A percentile compares a stretch with the other conserved stretches of the same genome.
These are phyloP conservation scores for Muntiacus reevesi DNA, from an alignment of 2,113 vertebrate genomes.

Conservation along the genomic window DNA sequence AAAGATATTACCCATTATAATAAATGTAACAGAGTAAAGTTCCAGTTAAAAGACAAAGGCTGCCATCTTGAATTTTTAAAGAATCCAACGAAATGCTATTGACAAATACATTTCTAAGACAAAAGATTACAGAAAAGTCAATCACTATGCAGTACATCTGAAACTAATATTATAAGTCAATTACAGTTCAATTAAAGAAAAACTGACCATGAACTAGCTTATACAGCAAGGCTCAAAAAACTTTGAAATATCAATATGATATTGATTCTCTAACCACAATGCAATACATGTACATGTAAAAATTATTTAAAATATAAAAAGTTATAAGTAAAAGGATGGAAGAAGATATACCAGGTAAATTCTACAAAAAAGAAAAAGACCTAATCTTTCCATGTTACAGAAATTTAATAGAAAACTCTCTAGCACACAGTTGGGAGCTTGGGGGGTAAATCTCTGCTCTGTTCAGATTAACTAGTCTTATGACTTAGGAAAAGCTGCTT, in stretches of 20 bases:
- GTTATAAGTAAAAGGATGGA: background rate
- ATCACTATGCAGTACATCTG: background rate
- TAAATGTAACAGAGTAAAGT: background rate
- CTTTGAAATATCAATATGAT: background rate
- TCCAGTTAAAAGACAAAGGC: background rate
- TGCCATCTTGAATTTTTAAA: background rate
- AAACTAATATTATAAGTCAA: background rate
- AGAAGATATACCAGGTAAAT: background rate
- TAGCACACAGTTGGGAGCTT: background rate
- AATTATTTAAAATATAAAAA: background rate
- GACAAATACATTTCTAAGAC: background rate
- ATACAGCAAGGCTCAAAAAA: background rate
- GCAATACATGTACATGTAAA: background rate
- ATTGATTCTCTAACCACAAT: background rate
- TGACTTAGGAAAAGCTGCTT: background rate
- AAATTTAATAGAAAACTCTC: background rate
- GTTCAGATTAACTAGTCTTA: background rate
- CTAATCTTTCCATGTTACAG: background rate
- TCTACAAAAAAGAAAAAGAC: background rate
- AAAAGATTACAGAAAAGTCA: background rate
- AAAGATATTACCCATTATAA: background rate
- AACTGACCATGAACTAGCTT: background rate
- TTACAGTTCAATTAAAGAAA: background rate
- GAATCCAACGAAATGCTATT: background rate
- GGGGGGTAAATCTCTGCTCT: background rate